Conservation (phyloP, 53 echinoderm and acorn worm species). For the Henricia sp. region DNA sequence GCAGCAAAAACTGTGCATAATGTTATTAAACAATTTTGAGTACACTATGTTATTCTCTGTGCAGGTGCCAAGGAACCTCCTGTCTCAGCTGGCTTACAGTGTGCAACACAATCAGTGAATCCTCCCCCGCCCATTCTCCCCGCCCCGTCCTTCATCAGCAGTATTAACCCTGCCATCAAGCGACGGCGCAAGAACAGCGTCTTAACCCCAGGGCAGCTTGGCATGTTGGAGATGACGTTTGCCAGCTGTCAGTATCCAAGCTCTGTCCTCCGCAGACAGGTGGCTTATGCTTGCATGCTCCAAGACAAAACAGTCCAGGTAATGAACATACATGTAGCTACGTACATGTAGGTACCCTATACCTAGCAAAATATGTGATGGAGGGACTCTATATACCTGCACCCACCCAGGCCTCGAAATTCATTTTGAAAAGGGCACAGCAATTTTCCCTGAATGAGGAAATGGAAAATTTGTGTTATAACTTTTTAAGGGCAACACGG, state of each 20-base stretch:
- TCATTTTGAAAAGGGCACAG: too few relatives aligned
- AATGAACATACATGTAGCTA: background rate
- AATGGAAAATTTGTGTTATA: too few relatives aligned
- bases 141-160: background rate
- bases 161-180: background rate
- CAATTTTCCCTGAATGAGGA: too few relatives aligned
- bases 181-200: background rate
- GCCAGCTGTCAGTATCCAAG: slow-evolving; percentile 52
- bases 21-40: too few relatives aligned
- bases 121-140: background rate
- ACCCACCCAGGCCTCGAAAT: background rate
- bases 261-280: slow-evolving; percentile 51
- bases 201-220: slow-evolving; percentile 44
- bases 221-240: slow-evolving; percentile 68
- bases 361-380: background rate
- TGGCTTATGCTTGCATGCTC: slow-evolving; percentile 54
- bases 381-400: background rate
- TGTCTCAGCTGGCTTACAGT: too few relatives aligned
- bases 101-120: too few relatives aligned
- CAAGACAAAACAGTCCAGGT: slow-evolving; percentile 18
- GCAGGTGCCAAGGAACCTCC: background rate
- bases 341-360: background rate
- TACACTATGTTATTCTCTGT: background rate
- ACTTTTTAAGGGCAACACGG: too few relatives aligned
- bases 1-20: too few relatives aligned